These are phyloP conservation scores for Agriopis aurantiaria DNA, from an alignment of 2,888 invertebrate species.

Conservation along the genomic window DNA sequence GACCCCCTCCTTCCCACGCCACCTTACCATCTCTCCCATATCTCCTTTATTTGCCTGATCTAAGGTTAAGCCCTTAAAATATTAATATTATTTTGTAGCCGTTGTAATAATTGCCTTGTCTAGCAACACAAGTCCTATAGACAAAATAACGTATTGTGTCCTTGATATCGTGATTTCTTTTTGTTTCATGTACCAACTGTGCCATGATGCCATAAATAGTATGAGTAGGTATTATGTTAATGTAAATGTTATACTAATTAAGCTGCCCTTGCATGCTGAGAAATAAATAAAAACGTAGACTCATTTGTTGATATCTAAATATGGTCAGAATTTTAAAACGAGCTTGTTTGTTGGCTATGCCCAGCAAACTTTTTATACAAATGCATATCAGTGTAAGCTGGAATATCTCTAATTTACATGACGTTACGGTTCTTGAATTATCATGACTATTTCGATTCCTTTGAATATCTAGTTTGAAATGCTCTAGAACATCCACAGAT, in stretches of 20 bases:
- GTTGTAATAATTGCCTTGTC: not conserved
- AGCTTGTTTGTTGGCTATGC: constrained; percentile 37
- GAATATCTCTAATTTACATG: constrained; percentile 58
- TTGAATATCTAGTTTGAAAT: constrained; percentile 18
- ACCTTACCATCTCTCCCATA: too few relatives aligned
- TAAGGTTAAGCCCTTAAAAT: too few relatives aligned
- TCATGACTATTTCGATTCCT: constrained; percentile 48
- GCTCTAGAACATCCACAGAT: constrained; percentile 7
- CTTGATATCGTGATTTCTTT: constrained; percentile 64
- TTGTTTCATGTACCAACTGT: constrained; percentile 81
- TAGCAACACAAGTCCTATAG: not conserved
- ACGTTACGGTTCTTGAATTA: constrained; percentile 51
- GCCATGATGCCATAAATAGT: constrained; percentile 78
- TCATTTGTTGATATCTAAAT: constrained; percentile 49
- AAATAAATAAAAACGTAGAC: constrained; percentile 32
- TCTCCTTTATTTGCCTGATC: too few relatives aligned
- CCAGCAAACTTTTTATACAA: constrained; percentile 48
- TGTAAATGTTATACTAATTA: constrained; percentile 33
- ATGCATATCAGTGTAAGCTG: constrained; percentile 37
- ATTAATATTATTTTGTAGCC: too few relatives aligned
- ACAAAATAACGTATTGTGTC: constrained; percentile 42
- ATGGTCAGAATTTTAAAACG: constrained; percentile 50
- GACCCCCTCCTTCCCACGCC: too few relatives aligned
- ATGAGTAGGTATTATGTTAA: constrained; percentile 75
- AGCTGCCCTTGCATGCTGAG: constrained; percentile 23